phyloP scores from a whole-genome alignment of 1,140 invertebrate genomes.

The Luehdorfia chinensis region DNA sequence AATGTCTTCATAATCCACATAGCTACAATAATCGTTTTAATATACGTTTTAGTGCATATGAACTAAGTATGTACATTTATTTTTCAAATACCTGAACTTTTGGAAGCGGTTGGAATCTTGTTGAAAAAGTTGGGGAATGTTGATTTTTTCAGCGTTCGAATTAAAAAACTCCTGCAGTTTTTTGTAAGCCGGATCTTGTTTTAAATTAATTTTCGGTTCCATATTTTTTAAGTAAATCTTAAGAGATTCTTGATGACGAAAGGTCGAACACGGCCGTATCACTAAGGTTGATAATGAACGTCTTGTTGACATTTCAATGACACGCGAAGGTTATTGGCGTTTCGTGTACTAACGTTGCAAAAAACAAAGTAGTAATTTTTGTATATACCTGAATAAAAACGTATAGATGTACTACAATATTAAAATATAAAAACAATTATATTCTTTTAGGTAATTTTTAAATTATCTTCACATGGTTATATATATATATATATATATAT shows the following conservation, averaged over 20 bases:
- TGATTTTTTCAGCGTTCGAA: slow-evolving; percentile 81
- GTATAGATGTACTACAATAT: too few relatives aligned
- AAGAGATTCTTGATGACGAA: slow-evolving; percentile 27
- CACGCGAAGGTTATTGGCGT: slow-evolving; percentile 67
- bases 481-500: too few relatives aligned
- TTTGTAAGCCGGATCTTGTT: slow-evolving; percentile 82
- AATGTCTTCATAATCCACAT: too few relatives aligned
- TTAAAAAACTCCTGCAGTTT: slow-evolving; percentile 86
- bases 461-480: too few relatives aligned
- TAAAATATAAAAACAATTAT: too few relatives aligned
- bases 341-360: too few relatives aligned
- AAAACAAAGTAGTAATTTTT: too few relatives aligned
- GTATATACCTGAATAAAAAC: too few relatives aligned
- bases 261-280: slow-evolving; percentile 42
- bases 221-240: slow-evolving; percentile 46
- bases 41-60: too few relatives aligned
- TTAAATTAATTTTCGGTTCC: slow-evolving; percentile 75
- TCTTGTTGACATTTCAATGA: slow-evolving; percentile 71
- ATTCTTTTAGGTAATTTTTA: too few relatives aligned
- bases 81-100: slow-evolving; percentile 84
- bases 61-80: too few relatives aligned
- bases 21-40: too few relatives aligned
- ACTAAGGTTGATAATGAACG: slow-evolving; percentile 57
- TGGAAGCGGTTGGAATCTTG: slow-evolving; percentile 86
- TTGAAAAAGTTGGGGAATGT: slow-evolving; percentile 87